Evolutionary conservation across 2,888 invertebrate genomes (phyloP), one percentile per base, ranked within the genome.

Genomic region (Ennomos fuscantarius): DNA sequence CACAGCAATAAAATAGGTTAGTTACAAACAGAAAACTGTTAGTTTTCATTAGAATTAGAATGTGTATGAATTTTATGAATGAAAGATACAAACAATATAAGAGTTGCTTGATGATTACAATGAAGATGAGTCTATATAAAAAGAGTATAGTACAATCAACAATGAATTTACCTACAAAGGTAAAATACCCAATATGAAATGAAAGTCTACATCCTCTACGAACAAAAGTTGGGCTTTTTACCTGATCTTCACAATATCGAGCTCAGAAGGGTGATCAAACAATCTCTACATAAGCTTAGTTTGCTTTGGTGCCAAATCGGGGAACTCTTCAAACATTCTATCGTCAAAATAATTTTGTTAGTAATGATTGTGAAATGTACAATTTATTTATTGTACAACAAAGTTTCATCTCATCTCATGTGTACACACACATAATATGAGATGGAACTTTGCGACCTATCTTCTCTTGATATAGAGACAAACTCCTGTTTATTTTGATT

Each of bases 281-380:
- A 73, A 75, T 70, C 43, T 70, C 50, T 84, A 83, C 74, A 82
- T 81, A 81, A 84, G 79, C 79, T 86, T 87, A 87, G 81, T 76
- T 83, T 82, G 84, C 81, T 85, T 89, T 81, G 87, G 79, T 73
- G 89, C 87, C 90, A 92, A 86, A 74, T 84, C 89, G 62, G 92
- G 92, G 79, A 90, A 91, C 74, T 92, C 92, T 91, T 92, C 83
- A 86, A 92, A 92, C 89, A 91, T 89, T 89, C 92, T 92, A 90
- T 79, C 77, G 74, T 74, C 82, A 87, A 86, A 86, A 88, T 72
- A 90, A 87, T 76, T 73, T 60, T 79, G 88, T 90, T 90, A 89
- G 87, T 89, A 76, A 80, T 77, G 74, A 60, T 64, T 55, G 44
- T 44, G 44, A 52, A 42, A 42, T 54, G 31, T 35, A 55, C 34